Base-by-base conservation (phyloP, 2,113 vertebrate species). In the Phyllopteryx taeniolatus region DNA sequence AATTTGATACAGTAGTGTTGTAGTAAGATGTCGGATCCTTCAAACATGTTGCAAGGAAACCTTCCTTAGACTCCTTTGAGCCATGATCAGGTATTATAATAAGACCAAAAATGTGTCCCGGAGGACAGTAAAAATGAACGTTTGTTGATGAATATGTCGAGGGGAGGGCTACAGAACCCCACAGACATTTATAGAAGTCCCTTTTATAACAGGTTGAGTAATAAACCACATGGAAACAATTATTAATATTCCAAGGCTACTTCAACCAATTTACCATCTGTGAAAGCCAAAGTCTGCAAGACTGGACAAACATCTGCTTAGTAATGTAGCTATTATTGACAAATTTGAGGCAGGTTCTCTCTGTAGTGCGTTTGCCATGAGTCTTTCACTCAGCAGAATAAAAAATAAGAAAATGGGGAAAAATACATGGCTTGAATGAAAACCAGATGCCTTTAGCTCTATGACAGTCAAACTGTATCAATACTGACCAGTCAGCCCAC, bases 391-490 rank as follows among this genome's bases (percentile, higher is more conserved):
- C 64, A 15, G 15, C 39, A 46, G 44, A 47, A 66, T 66, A 27
- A 27, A 35, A 66, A 66, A 22, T 19, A 27, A 22, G 22, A 64
- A 47, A 65, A 66, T 31, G 14, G n/a, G 1, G 64, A 12, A 31
- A 66, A 66, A 15, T 66, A 66, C 64, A 66, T 31, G 44, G 2
- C 14, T 66, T 31, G 64, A 66, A 66, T 66, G 64, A 66, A 67
- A 73, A 75, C 39, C 73, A 80, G 67, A 78, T 80, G 78, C 27
- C 20, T 68, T 70, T 75, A 78, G 19, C 9, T 70, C 73, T 60
- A 54, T 71, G 17, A 11, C 5, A 13, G 72, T 64, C 62, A 53
- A 22, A 74, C 5, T 49, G 44, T 66, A 66, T 66, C 64, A 17
- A 46, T 47, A 47, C 64, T 66, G 64, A 66, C 64, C 44, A 47